phyloP scores from a whole-genome alignment of 2,113 vertebrate species.

The Varanus salvator region DNA sequence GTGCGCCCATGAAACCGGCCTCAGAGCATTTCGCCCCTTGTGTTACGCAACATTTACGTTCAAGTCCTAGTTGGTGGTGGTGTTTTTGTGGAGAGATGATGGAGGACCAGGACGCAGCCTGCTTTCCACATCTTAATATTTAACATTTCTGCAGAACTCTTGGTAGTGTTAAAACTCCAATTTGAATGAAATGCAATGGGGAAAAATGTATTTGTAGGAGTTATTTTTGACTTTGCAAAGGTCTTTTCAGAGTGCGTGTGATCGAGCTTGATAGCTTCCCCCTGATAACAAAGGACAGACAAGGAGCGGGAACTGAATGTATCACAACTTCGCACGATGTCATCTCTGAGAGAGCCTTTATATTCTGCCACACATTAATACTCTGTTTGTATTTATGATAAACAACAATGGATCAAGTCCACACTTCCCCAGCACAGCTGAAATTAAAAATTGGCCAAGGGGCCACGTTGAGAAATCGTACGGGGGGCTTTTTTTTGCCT shows the following conservation, averaged over 20 bases:
- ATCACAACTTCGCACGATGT: neutral
- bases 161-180: neutral
- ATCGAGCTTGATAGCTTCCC: neutral
- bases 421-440: rapidly evolving
- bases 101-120: neutral
- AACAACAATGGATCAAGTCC: neutral
- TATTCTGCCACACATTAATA: neutral
- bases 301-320: neutral
- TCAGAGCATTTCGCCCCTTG: neutral
- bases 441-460: rapidly evolving
- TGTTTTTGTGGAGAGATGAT: neutral
- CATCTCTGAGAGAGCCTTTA: neutral
- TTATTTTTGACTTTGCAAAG: slow-evolving; percentile 21
- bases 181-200: neutral
- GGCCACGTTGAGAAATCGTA: neutral
- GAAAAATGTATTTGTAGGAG: neutral
- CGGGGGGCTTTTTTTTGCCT: neutral
- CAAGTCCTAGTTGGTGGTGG: neutral
- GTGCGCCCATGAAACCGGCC: neutral
- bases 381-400: neutral
- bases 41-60: neutral
- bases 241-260: neutral
- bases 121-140: neutral
- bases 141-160: slow-evolving; percentile 2
- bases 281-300: slow-evolving; percentile 8